Base-by-base conservation (phyloP, 1,140 invertebrate species). In the Conus ventricosus region DNA sequence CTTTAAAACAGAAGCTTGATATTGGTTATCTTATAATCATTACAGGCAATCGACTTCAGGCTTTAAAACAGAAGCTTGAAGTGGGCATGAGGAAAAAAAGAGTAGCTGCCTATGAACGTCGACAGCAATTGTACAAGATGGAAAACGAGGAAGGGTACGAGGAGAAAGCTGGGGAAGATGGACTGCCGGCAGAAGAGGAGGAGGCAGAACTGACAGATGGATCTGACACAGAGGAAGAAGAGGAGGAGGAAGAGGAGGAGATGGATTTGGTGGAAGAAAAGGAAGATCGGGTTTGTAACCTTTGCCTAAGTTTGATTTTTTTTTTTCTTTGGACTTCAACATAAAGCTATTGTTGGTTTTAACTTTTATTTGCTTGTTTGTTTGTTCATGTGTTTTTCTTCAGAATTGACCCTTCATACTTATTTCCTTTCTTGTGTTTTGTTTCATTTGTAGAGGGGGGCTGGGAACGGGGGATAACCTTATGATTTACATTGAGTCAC, bases 111-210 rank as follows among this genome's bases (percentile, higher is more conserved):
- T 60, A 84, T 13, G 80, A 88, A 75, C 88, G 88, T n/a, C 75
- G 91, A 27, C 39, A 85, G 25, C 87, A 91, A 67, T 20, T 88
- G n/a, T 90, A 83, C 81, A 55, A 76, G 25, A 54, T 91, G 76
- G 89, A 91, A 55, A 91, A 91, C 71, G 91, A 91, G 85, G 91
- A 91, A 76, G 90, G 89, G 3, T 91, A 85, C 89, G 89, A 89
- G 63, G 71, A 90, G 20, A 82, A 78, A 60, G 83, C 7, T n/a
- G 78, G 53, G 15, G 80, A 87, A 15, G 84, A 89, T 57, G 87
- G 63, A 20, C 15, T 67, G 60, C 55, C 55, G 11, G 84, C 81
- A 10, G 88, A 89, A 27, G 86, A 89, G 75, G 86, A 89, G 55
- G 91, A 91, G 75, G 91, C 89, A 81, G 91, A 91, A 75, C 57